These are phyloP conservation scores for Nebria brevicollis DNA, from an alignment of 2,888 invertebrate genomes.

Conservation along the genomic window DNA sequence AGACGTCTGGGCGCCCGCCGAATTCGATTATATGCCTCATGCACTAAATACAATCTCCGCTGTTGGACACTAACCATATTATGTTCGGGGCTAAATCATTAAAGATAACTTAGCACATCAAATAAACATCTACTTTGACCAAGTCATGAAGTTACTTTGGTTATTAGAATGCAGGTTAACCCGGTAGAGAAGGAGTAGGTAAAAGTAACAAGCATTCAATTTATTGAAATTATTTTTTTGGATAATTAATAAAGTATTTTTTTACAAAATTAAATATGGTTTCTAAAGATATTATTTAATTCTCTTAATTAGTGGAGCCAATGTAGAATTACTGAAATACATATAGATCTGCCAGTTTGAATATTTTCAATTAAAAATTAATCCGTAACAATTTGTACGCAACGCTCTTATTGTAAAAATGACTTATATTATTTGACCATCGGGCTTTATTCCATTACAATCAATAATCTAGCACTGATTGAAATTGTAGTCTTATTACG, in stretches of 20 bases:
- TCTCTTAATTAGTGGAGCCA: too few species aligned
- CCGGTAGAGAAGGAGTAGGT: background rate
- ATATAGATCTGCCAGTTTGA: background rate
- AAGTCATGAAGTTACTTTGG: background rate
- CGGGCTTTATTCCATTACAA: conserved; percentile 26
- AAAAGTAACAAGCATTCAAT: too few species aligned
- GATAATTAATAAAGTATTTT: too few species aligned
- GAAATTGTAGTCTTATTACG: conserved; percentile 39
- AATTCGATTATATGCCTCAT: background rate
- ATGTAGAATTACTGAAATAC: too few species aligned
- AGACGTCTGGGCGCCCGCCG: conserved; percentile 1
- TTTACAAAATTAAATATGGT: too few species aligned
- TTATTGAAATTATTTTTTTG: too few species aligned
- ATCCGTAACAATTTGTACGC: conserved; percentile 12
- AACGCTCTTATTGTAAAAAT: conserved; percentile 29
- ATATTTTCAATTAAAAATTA: conserved; percentile 40
- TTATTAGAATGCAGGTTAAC: background rate
- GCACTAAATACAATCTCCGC: background rate
- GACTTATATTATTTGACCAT: conserved; percentile 42
- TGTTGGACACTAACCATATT: background rate
- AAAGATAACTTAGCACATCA: background rate
- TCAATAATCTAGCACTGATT: conserved; percentile 33
- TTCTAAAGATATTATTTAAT: too few species aligned
- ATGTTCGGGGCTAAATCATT: background rate
- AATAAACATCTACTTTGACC: background rate